phyloP scores from a whole-genome alignment of 2,113 vertebrate genomes.

The Onychostoma macrolepis region DNA sequence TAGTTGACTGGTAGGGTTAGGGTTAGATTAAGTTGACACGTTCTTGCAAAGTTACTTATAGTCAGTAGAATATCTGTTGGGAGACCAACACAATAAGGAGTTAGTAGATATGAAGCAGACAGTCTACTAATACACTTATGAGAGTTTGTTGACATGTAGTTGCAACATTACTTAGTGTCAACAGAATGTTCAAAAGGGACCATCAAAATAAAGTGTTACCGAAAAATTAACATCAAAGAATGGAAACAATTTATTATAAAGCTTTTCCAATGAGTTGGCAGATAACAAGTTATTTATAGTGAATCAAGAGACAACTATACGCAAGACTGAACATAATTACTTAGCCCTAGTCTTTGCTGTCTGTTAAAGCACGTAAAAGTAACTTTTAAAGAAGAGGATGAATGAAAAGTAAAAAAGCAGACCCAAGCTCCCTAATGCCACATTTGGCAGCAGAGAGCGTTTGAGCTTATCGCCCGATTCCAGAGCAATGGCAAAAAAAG shows the following conservation, averaged over 20 bases:
- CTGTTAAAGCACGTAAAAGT: background rate
- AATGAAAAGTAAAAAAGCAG: constrained; percentile 30
- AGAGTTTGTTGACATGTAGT: no score
- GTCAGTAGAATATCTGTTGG: no score
- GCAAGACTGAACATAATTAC: background rate
- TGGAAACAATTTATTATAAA: background rate
- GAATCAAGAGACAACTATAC: background rate
- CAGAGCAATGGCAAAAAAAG: constrained; percentile 50
- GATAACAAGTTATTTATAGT: background rate
- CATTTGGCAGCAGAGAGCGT: constrained; percentile 31
- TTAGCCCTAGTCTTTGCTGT: background rate
- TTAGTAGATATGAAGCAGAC: no score
- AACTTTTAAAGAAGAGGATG: constrained; percentile 14
- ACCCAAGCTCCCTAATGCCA: background rate
- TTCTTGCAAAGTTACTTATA: no score
- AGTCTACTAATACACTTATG: no score
- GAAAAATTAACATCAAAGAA: background rate
- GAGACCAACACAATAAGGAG: no score
- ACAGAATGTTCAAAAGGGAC: no score
- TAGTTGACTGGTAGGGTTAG: no score
- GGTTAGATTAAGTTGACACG: no score
- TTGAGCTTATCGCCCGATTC: constrained; percentile 52
- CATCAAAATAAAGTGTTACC: no score
- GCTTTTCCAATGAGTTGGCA: background rate
- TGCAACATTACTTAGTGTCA: no score